Conservation (phyloP, 1,140 invertebrate species). For the Achroia grisella region DNA sequence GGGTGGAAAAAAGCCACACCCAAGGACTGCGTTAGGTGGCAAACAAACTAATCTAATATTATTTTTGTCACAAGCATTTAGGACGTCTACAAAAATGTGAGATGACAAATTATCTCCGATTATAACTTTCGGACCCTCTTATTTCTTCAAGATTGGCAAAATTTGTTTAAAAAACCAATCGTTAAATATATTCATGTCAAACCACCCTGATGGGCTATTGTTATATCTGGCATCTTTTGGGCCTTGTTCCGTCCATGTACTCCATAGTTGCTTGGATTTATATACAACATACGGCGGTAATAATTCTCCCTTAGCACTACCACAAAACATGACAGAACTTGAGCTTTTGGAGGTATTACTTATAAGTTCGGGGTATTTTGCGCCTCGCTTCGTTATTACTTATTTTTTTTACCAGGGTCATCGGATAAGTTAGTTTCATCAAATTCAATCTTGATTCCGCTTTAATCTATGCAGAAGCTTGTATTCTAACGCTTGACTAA, state of each 20-base stretch:
- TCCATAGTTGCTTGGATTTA: slow-evolving; percentile 44
- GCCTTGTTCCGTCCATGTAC: slow-evolving; percentile 40
- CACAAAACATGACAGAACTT: too few relatives aligned
- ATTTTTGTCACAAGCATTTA: slow-evolving; percentile 31
- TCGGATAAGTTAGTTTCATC: too few relatives aligned
- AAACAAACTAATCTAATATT: slow-evolving; percentile 26
- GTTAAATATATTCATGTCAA: slow-evolving; percentile 41
- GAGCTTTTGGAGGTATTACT: too few relatives aligned
- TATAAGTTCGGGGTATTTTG: too few relatives aligned
- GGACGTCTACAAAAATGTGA: slow-evolving; percentile 5
- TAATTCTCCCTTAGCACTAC: slow-evolving; percentile 25
- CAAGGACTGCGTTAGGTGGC: slow-evolving; percentile 40
- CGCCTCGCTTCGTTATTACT: too few relatives aligned
- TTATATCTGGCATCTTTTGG: slow-evolving; percentile 38
- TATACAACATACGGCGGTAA: slow-evolving; percentile 51
- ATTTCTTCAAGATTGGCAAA: slow-evolving; percentile 14
- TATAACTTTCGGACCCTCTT: slow-evolving; percentile 1
- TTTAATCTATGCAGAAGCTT: too few relatives aligned
- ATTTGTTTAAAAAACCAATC: slow-evolving; percentile 38
- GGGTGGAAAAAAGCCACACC: slow-evolving; percentile 47
- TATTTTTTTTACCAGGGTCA: too few relatives aligned
- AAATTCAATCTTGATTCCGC: too few relatives aligned
- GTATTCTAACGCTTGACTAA: too few relatives aligned
- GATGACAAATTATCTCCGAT: slow-evolving; percentile 8
- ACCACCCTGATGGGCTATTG: slow-evolving; percentile 43